These are phyloP conservation scores for Elysia chlorotica DNA, from an alignment of 1,140 invertebrate species.

Conservation along the genomic window DNA sequence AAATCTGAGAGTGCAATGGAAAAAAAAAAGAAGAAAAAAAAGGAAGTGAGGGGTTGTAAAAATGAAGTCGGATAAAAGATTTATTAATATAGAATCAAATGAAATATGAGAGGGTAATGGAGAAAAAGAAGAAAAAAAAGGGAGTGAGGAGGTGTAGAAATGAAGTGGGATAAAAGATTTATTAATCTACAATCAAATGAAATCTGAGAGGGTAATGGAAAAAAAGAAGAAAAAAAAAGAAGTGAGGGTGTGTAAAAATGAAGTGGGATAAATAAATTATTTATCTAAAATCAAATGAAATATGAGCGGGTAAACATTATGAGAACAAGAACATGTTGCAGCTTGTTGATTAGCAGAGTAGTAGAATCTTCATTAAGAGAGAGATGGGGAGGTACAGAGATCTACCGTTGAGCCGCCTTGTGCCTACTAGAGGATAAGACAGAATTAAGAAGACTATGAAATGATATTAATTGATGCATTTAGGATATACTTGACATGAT, in stretches of 20 bases:
- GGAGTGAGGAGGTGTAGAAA: neutral
- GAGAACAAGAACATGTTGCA: too few relatives aligned
- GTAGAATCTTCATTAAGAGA: too few relatives aligned
- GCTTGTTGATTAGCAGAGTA: too few relatives aligned
- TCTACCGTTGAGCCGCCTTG: too few relatives aligned
- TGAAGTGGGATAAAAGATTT: neutral
- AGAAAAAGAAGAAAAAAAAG: neutral
- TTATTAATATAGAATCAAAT: neutral
- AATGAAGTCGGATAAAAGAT: neutral
- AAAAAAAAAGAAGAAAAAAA: neutral
- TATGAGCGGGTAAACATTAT: neutral
- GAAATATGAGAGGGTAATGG: neutral
- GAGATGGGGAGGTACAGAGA: too few relatives aligned
- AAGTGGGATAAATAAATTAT: neutral
- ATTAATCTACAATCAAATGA: neutral
- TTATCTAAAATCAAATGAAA: neutral
- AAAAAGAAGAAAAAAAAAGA: neutral
- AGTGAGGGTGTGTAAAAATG: neutral
- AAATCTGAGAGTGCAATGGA: neutral
- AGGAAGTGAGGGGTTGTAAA: neutral
- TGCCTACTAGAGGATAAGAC: too few relatives aligned
- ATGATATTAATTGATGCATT: too few relatives aligned
- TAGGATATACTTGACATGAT: too few relatives aligned
- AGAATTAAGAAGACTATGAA: too few relatives aligned
- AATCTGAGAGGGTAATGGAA: neutral